These are phyloP conservation scores for Euura lappo DNA, from an alignment of 1,140 invertebrate genomes.

Conservation along the genomic window DNA sequence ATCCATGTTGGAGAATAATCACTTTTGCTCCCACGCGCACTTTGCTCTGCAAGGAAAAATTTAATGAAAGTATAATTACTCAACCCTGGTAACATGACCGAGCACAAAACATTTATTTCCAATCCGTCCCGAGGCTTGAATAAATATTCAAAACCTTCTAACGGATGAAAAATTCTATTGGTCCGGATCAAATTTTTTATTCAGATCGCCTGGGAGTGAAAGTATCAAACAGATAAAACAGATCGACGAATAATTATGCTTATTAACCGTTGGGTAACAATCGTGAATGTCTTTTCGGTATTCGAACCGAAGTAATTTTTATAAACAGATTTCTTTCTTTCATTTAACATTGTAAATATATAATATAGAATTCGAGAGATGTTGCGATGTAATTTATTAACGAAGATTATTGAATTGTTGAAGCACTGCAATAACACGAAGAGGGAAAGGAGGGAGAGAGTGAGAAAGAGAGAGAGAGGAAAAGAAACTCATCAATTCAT, in stretches of 20 bases:
- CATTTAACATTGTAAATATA: too few species aligned
- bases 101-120: too few species aligned
- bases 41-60: too few species aligned
- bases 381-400: neutral
- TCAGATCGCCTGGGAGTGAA: constrained; percentile 1
- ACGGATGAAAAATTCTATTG: neutral
- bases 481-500: neutral
- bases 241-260: neutral
- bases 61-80: too few species aligned
- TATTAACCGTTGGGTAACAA: neutral
- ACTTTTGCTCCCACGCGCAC: too few species aligned
- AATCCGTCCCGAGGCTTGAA: too few species aligned
- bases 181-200: neutral
- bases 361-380: too few species aligned
- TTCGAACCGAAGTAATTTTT: neutral
- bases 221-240: neutral
- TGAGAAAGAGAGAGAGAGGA: neutral
- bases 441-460: neutral
- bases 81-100: too few species aligned
- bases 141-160: neutral
- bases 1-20: too few species aligned
- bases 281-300: neutral
- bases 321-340: neutral
- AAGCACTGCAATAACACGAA: neutral
- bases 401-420: neutral